Evolutionary conservation across 2,113 vertebrate genomes (phyloP).

Genomic region (Hylia prasina): DNA sequence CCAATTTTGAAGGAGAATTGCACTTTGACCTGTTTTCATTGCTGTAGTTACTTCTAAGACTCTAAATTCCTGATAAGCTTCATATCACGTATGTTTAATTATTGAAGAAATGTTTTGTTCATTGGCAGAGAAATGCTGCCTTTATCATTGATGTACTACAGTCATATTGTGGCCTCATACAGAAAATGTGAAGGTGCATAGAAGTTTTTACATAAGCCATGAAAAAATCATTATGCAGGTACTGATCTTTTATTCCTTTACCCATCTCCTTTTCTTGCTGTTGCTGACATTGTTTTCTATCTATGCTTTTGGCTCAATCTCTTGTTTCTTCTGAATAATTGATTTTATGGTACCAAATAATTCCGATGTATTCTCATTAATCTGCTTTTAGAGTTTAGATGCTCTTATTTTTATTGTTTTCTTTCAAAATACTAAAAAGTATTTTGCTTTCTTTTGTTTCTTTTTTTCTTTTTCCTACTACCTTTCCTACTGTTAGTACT

Average conservation of each 20-base stretch:
- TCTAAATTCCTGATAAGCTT: not conserved
- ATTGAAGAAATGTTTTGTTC: not conserved
- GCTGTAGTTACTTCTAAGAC: not conserved
- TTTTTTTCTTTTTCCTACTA: not conserved
- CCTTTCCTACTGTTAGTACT: not conserved
- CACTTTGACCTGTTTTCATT: not conserved
- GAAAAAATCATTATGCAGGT: not conserved
- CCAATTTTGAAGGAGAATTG: not conserved
- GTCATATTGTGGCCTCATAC: not conserved
- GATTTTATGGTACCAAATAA: not conserved
- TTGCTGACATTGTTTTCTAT: not conserved
- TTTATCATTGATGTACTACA: not conserved
- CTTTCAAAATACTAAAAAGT: not conserved
- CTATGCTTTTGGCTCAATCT: fast-evolving
- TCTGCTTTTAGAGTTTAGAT: not conserved
- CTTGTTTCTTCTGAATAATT: not conserved
- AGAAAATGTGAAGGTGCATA: not conserved
- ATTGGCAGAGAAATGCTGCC: not conserved
- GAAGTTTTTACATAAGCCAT: not conserved
- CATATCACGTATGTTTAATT: not conserved
- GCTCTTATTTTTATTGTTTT: not conserved
- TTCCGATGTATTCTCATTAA: not conserved
- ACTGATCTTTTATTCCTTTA: not conserved
- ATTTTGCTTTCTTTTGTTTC: not conserved
- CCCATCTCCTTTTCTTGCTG: not conserved